Evolutionary conservation across 2,797 vertebrate species (phyloP).

Genomic region (Fundulus diaphanus): DNA sequence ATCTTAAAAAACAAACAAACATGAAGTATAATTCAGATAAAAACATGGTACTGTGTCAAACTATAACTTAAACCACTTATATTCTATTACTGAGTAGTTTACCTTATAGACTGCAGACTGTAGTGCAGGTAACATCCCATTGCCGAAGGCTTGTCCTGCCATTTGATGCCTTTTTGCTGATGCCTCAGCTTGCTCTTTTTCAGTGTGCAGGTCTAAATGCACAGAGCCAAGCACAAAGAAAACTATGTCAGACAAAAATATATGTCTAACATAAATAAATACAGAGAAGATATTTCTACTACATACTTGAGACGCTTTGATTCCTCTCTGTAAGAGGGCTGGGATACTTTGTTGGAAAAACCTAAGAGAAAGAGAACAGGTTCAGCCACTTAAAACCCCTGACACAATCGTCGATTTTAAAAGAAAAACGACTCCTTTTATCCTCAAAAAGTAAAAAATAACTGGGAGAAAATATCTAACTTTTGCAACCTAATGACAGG

Average conservation of each 20-base stretch:
- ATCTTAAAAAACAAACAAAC: slow-evolving; percentile 77
- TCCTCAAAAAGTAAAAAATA: background rate
- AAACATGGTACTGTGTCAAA: background rate
- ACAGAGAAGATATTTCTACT: background rate
- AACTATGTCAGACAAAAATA: background rate
- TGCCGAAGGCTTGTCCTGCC: slow-evolving; percentile 86
- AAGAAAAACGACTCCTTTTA: background rate
- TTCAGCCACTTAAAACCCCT: background rate
- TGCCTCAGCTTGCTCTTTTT: slow-evolving; percentile 81
- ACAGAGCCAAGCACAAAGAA: slow-evolving; percentile 11
- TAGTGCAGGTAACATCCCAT: slow-evolving; percentile 83
- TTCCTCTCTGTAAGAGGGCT: slow-evolving; percentile 70
- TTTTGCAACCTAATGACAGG: background rate
- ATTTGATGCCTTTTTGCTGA: slow-evolving; percentile 78
- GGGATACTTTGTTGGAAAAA: slow-evolving; percentile 78
- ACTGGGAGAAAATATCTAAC: background rate
- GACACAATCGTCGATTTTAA: background rate
- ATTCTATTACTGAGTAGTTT: background rate
- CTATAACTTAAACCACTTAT: background rate
- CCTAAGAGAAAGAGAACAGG: slow-evolving; percentile 63
- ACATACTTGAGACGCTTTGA: slow-evolving; percentile 68
- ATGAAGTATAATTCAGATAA: background rate
- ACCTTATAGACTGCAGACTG: slow-evolving; percentile 87
- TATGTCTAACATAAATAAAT: background rate
- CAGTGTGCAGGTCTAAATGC: slow-evolving; percentile 80